Conservation (phyloP, 1,140 invertebrate genomes). For the Pararge aegeria region DNA sequence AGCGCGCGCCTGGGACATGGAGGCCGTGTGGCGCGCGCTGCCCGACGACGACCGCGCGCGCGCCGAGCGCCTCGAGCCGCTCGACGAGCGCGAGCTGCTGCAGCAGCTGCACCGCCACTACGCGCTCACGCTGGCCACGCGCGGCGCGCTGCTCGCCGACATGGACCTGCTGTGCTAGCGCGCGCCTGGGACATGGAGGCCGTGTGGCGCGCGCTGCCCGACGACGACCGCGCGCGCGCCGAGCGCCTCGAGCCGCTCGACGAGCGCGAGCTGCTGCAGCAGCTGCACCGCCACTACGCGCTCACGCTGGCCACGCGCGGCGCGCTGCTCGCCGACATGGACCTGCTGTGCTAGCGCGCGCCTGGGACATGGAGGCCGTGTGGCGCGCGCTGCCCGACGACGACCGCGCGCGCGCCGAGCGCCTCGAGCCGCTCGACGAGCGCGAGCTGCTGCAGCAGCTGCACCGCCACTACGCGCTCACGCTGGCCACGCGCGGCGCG, state of each 20-base stretch:
- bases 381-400: constrained; percentile 85
- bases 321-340: constrained; percentile 84
- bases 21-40: constrained; percentile 87
- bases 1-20: constrained; percentile 95
- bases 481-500: constrained; percentile 83
- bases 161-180: constrained; percentile 83
- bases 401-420: constrained; percentile 34
- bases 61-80: constrained; percentile 95
- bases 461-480: constrained; percentile 86
- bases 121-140: constrained; percentile 83
- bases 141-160: constrained; percentile 84
- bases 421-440: constrained; percentile 80
- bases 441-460: constrained; percentile 89
- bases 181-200: constrained; percentile 95
- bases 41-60: constrained; percentile 87
- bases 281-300: constrained; percentile 88
- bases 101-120: constrained; percentile 91
- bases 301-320: constrained; percentile 84
- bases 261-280: constrained; percentile 89
- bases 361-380: constrained; percentile 95
- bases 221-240: constrained; percentile 87
- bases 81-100: constrained; percentile 87
- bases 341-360: constrained; percentile 85
- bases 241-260: constrained; percentile 95
- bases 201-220: constrained; percentile 86